Evolutionary conservation across 2,888 invertebrate genomes (phyloP).

Genomic region (Protodeltote pygarga): DNA sequence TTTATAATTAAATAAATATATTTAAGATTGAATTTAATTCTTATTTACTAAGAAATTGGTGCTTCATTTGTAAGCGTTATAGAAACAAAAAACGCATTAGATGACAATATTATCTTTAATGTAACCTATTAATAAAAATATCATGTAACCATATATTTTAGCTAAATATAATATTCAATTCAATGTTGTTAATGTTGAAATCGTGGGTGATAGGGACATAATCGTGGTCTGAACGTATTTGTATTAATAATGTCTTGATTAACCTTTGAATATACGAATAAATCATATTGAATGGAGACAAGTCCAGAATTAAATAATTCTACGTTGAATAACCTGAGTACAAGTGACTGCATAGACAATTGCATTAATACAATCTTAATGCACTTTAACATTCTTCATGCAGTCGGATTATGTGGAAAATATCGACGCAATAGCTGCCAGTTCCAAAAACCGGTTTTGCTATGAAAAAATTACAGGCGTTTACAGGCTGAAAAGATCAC

Average conservation of each 20-base stretch:
- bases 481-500: no score
- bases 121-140: conserved; percentile 9
- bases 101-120: conserved; percentile 47
- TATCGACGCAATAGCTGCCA: no score
- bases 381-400: no score
- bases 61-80: conserved; percentile 46
- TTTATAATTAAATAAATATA: not conserved
- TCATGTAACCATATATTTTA: conserved; percentile 10
- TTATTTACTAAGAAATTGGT: conserved; percentile 51
- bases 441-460: no score
- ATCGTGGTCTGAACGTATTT: conserved; percentile 10
- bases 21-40: conserved; percentile 8
- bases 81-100: conserved; percentile 27
- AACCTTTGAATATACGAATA: conserved; percentile 8
- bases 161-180: conserved; percentile 10
- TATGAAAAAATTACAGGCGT: no score
- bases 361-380: no score
- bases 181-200: conserved; percentile 31
- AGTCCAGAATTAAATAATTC: not conserved
- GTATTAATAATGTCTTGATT: conserved; percentile 18
- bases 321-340: not conserved
- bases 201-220: conserved; percentile 28
- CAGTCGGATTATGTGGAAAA: no score
- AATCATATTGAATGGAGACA: not conserved
- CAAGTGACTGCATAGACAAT: no score